Evolutionary conservation across 2,797 vertebrate species (phyloP), one percentile per base, ranked within the genome.

Genomic region (Thaleichthys pacificus): DNA sequence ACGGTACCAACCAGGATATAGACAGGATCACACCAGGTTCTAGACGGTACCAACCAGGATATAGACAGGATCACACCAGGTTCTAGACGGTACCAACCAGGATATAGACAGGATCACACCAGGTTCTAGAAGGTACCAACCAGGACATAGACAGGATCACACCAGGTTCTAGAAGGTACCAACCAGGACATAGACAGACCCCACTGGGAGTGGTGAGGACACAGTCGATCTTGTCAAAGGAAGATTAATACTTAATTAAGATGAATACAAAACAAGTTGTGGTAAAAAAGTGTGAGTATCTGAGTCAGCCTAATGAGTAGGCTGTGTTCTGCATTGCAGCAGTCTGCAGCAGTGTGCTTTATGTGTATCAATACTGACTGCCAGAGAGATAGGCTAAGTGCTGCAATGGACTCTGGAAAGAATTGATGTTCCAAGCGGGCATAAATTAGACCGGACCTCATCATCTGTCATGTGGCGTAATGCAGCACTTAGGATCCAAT

Each of bases 401-500:
- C 28, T 5, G 61, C 6, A 32, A 14, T 6, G 15, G 14, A n/a
- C 51, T 54, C 5, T 0, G 28, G 30, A 22, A 63, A 17, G 28
- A 63, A 35, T 63, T 30, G 30, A 35, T 28, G 30, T 61, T 61
- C 22, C 26, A 61, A 61, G 30, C 30, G 7, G 17, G 15, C 28
- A 32, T 63, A 8, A 30, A 32, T 63, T 30, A 17, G 28, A 63
- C 6, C 5, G 28, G 61, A 17, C 28, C 22, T 54, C 51, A 54
- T n/a, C 61, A 63, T 63, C 2, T 32, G 17, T 32, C 28, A 32
- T 17, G 30, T n/a, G 26, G 51, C 17, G 61, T 63, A 63, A 63
- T 63, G 26, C 61, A 63, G 28, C 61, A 63, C 61, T 63, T 63
- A 63, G 61, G 61, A 32, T 19, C 26, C 61, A 32, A 63, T 32